phyloP scores from a whole-genome alignment of 2,113 vertebrate species.

The Ctenodactylus gundi region DNA sequence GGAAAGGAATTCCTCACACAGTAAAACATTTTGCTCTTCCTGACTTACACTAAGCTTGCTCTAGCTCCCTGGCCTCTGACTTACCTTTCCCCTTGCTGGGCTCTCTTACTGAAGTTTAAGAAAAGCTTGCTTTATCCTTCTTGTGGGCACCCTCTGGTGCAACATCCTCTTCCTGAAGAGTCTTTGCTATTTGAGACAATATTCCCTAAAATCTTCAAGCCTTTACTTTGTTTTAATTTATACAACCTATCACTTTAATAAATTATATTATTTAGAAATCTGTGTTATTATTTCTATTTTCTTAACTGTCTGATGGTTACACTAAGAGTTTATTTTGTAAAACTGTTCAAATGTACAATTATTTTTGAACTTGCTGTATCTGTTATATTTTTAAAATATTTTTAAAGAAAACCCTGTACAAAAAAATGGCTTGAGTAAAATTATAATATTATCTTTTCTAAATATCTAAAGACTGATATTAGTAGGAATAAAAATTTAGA shows the following conservation, averaged over 20 bases:
- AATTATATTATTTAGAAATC: too few species aligned
- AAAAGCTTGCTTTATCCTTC: not conserved
- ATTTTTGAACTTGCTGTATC: not conserved
- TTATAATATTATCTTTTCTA: not conserved
- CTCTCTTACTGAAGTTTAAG: not conserved
- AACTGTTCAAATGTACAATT: not conserved
- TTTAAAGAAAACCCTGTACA: too few species aligned
- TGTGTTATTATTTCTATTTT: not conserved
- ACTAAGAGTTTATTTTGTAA: not conserved
- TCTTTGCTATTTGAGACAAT: not conserved
- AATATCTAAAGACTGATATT: not conserved
- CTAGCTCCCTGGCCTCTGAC: not conserved
- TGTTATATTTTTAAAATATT: not conserved
- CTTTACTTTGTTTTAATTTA: not conserved
- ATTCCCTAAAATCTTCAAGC: not conserved
- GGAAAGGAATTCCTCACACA: not conserved
- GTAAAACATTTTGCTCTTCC: not conserved
- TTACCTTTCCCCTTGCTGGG: not conserved
- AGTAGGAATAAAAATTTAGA: not conserved
- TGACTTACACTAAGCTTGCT: not conserved
- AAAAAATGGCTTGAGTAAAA: too few species aligned
- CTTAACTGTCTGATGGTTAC: not conserved
- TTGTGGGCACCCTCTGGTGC: not conserved
- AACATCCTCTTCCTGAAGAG: not conserved
- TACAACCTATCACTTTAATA: not conserved